phyloP scores from a whole-genome alignment of 2,113 vertebrate genomes.

The Ptychochromis oligacanthus region DNA sequence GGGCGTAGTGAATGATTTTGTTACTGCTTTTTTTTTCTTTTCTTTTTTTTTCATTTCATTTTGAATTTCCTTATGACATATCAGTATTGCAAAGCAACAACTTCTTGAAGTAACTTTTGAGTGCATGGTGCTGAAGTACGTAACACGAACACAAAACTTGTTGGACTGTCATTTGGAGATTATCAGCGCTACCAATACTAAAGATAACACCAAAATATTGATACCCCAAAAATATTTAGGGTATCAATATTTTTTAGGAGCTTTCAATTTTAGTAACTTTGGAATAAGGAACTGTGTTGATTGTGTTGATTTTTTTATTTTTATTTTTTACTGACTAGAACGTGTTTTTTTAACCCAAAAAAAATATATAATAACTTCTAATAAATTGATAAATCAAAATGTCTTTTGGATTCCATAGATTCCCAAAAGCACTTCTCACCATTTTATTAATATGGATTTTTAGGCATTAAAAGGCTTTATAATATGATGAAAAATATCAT shows the following conservation, averaged over 20 bases:
- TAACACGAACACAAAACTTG: background rate
- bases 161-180: background rate
- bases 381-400: background rate
- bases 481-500: no score
- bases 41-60: background rate
- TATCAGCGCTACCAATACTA: background rate
- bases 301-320: background rate
- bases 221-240: background rate
- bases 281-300: rapidly evolving
- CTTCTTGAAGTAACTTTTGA: background rate
- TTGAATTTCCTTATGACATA: conserved; percentile 15
- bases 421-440: background rate
- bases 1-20: conserved; percentile 26
- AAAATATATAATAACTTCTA: no score
- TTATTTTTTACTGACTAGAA: no score
- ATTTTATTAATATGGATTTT: background rate
- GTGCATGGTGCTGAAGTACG: background rate
- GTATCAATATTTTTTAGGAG: background rate
- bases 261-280: background rate
- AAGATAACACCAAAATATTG: no score
- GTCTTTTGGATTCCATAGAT: background rate
- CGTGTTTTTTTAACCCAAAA: no score
- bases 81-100: background rate
- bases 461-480: no score
- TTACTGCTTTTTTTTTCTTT: background rate